Percentiles rank a stretch among this genome's conserved stretches.
Evolutionary conservation across 1,140 invertebrate species (phyloP).

Genomic region (Lerema accius): DNA sequence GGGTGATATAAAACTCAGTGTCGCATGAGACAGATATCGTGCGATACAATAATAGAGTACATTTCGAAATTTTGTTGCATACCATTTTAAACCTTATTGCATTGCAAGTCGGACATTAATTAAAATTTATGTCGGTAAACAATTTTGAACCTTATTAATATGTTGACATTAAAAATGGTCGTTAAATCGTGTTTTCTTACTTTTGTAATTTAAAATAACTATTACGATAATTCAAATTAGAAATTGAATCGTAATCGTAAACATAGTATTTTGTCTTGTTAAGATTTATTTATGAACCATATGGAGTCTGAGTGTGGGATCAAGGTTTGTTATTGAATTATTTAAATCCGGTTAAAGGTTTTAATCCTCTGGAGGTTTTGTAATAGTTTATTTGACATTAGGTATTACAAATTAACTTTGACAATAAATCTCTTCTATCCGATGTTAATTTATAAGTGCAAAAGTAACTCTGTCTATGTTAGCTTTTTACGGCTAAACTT

Average conservation of each 20-base stretch:
- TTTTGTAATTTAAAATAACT: constrained; percentile 26
- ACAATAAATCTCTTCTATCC: too few species aligned
- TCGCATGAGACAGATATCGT: constrained; percentile 24
- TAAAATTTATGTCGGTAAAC: not conserved
- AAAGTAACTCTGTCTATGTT: too few species aligned
- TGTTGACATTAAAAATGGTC: not conserved
- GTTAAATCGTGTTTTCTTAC: not conserved
- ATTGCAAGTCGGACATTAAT: not conserved
- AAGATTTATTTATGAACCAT: constrained; percentile 35
- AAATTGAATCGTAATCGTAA: constrained; percentile 39
- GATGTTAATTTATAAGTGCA: too few species aligned
- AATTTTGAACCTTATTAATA: constrained; percentile 9
- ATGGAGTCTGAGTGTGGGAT: not conserved
- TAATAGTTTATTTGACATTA: too few species aligned
- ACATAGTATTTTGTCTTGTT: constrained; percentile 31
- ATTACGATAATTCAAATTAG: constrained; percentile 38
- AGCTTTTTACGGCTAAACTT: too few species aligned
- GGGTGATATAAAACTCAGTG: constrained; percentile 41
- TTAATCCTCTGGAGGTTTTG: not conserved
- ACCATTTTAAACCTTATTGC: constrained; percentile 2
- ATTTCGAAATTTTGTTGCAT: constrained; percentile 1
- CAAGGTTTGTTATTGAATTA: not conserved
- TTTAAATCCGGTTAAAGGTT: not conserved
- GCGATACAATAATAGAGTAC: constrained; percentile 21
- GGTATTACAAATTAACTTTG: too few species aligned